Evolutionary conservation across 2,797 vertebrate genomes (phyloP).

Genomic region (Urosaurus nigricauda): DNA sequence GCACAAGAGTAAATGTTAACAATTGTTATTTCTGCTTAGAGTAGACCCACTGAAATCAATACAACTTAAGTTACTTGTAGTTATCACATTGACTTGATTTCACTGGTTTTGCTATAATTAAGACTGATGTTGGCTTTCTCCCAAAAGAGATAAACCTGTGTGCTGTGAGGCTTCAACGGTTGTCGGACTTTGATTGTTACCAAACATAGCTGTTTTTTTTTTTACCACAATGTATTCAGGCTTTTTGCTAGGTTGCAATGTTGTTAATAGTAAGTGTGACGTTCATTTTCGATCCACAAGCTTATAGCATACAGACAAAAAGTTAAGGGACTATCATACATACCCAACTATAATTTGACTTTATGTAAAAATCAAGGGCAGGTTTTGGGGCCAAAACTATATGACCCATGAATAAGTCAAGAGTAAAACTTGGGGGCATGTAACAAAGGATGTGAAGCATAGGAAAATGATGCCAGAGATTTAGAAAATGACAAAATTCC

Average conservation of each 20-base stretch:
- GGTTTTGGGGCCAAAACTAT: too few species aligned
- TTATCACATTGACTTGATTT: background rate
- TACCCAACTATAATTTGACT: too few species aligned
- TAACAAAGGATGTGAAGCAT: too few species aligned
- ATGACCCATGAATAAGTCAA: too few species aligned
- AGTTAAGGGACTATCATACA: background rate
- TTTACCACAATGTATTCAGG: slow-evolving; percentile 24
- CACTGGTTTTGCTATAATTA: background rate
- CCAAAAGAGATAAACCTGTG: background rate
- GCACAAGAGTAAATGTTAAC: background rate
- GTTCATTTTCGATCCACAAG: background rate
- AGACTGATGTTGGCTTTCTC: background rate
- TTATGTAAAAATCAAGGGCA: too few species aligned
- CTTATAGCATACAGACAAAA: background rate
- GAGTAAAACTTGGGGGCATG: too few species aligned
- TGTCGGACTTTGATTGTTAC: slow-evolving; percentile 12
- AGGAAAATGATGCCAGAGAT: too few species aligned
- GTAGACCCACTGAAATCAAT: background rate
- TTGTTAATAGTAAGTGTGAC: slow-evolving; percentile 1
- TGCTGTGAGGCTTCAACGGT: background rate
- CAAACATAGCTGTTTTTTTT: background rate
- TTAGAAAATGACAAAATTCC: too few species aligned
- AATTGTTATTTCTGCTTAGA: background rate
- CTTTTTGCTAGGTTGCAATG: background rate
- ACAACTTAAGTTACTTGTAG: too few species aligned